Evolutionary conservation across 2,797 vertebrate species (phyloP).

Genomic region (Chaenodraco wilsoni): DNA sequence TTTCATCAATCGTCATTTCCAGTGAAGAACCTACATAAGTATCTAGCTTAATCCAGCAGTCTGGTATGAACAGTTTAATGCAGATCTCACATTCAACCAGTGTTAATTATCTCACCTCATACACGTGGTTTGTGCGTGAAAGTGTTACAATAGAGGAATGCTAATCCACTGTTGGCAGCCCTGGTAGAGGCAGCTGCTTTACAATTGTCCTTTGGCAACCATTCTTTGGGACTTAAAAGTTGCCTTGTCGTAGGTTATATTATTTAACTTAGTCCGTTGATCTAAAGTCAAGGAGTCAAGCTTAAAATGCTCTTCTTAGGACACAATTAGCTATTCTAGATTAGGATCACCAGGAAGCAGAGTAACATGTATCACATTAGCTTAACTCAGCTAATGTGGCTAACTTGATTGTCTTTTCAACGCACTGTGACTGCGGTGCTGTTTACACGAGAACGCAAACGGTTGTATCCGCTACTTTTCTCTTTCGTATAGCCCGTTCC

Average conservation of each 20-base stretch:
- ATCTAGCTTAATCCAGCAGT: not conserved
- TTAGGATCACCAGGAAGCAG: not conserved
- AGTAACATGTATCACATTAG: constrained; percentile 30
- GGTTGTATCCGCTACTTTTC: too few species aligned
- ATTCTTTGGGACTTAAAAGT: not conserved
- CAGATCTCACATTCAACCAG: not conserved
- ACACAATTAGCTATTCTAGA: not conserved
- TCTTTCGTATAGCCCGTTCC: too few species aligned
- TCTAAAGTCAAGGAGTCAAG: not conserved
- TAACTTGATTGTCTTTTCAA: constrained; percentile 45
- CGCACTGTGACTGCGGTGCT: constrained; percentile 10
- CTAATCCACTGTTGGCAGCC: constrained; percentile 17
- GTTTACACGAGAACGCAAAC: too few species aligned
- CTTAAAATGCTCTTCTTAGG: not conserved
- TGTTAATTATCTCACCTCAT: constrained; percentile 13
- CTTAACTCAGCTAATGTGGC: constrained; percentile 12
- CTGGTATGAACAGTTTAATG: not conserved
- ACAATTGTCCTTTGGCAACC: not conserved
- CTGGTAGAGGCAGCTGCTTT: constrained; percentile 15
- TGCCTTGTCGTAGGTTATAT: not conserved
- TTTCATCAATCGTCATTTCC: not conserved
- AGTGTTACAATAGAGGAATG: constrained; percentile 23
- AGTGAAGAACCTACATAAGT: not conserved
- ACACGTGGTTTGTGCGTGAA: constrained; percentile 1
- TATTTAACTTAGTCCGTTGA: not conserved